Conservation (phyloP, 92 coral and sea anemone genomes). For the Paramuricea clavata region DNA sequence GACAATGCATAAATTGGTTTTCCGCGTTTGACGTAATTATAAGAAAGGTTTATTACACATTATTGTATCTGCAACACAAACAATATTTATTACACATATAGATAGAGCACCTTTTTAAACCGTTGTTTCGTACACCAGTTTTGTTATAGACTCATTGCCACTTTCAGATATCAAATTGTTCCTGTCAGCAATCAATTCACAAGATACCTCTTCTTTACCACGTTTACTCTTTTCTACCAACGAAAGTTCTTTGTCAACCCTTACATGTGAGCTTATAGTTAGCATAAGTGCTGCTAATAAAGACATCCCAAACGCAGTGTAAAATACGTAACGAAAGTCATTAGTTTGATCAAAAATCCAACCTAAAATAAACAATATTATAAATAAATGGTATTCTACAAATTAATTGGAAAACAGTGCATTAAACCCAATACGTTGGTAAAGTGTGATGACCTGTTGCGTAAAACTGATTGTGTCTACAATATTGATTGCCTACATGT, state of each 20-base stretch:
- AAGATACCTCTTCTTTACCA: neutral
- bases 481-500: no score
- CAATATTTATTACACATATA: no score
- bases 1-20: no score
- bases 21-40: no score
- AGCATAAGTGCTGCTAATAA: neutral
- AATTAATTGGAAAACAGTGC: no score
- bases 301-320: neutral
- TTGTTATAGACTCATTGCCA: neutral
- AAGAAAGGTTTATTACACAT: no score
- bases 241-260: neutral
- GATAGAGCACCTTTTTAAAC: neutral
- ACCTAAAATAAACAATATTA: neutral
- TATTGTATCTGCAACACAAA: no score
- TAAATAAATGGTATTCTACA: neutral
- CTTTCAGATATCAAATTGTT: neutral
- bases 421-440: no score
- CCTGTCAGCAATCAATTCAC: neutral
- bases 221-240: neutral
- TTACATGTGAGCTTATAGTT: neutral
- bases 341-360: neutral
- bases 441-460: no score
- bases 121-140: neutral
- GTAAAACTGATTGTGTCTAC: no score
- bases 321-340: conserved; percentile 12